A percentile compares a stretch with the other conserved stretches of the same genome.
Conservation (phyloP, 2,888 invertebrate species). For the Papilio protenor region DNA sequence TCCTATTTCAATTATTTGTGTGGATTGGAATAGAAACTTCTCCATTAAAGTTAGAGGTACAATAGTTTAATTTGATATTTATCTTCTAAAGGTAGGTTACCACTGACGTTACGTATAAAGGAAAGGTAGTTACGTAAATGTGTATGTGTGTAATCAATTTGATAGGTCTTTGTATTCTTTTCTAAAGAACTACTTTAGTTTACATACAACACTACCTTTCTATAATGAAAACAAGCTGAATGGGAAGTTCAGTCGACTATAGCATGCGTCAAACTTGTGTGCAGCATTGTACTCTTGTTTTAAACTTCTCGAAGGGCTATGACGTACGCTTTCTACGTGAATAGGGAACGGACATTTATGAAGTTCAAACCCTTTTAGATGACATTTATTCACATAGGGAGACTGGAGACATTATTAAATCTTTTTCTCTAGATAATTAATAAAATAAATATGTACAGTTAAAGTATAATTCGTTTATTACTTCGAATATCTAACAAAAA, state of each 20-base stretch:
- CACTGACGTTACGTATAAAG: too few species aligned
- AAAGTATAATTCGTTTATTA: not conserved
- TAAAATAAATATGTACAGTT: not conserved
- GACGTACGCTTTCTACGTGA: conserved; percentile 14
- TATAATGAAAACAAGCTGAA: conserved; percentile 35
- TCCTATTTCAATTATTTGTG: too few species aligned
- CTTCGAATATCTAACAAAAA: not conserved
- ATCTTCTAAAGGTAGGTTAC: too few species aligned
- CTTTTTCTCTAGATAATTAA: not conserved
- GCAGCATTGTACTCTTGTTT: conserved; percentile 38
- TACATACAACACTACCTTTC: not conserved
- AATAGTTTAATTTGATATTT: too few species aligned
- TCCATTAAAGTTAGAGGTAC: too few species aligned
- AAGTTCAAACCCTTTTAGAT: conserved; percentile 31
- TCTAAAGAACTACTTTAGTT: not conserved
- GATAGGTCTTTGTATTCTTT: not conserved
- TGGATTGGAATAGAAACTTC: too few species aligned
- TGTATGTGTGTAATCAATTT: too few species aligned
- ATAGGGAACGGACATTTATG: conserved; percentile 28
- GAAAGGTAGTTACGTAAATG: too few species aligned
- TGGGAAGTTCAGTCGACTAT: conserved; percentile 29
- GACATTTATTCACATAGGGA: not conserved
- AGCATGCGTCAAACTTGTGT: conserved; percentile 37
- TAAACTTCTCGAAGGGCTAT: conserved; percentile 39
- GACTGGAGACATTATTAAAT: not conserved